phyloP scores from a whole-genome alignment of 2,888 invertebrate species.

The Cetonia aurata region DNA sequence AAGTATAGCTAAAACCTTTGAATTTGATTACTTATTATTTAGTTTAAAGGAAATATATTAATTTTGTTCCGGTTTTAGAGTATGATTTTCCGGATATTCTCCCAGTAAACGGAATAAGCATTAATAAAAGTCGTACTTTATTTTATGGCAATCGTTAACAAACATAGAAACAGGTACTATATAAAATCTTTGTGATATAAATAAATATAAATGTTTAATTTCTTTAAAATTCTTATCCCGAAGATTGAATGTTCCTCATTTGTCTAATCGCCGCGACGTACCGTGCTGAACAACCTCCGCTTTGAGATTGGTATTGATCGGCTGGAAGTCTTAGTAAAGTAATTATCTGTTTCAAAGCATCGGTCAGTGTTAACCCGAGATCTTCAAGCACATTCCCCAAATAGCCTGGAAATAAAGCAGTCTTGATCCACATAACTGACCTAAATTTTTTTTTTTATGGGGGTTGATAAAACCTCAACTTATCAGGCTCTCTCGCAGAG shows the following conservation, averaged over 20 bases:
- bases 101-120: too few species aligned
- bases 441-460: too few species aligned
- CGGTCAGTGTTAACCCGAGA: constrained; percentile 78
- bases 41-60: too few species aligned
- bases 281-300: constrained; percentile 77
- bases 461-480: too few species aligned
- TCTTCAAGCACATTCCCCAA: constrained; percentile 86
- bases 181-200: background rate
- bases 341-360: constrained; percentile 77
- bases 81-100: too few species aligned
- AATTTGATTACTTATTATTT: too few species aligned
- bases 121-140: too few species aligned
- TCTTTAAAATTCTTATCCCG: constrained; percentile 21
- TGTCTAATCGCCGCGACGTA: constrained; percentile 81
- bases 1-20: too few species aligned
- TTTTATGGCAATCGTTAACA: too few species aligned
- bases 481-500: too few species aligned
- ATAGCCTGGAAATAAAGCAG: constrained; percentile 76
- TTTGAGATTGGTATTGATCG: constrained; percentile 76
- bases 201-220: background rate
- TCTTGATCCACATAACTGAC: background rate
- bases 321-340: constrained; percentile 75
- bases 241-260: constrained; percentile 78
- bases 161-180: too few species aligned
- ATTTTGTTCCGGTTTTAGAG: too few species aligned